Evolutionary conservation across 2,888 invertebrate species (phyloP).

Genomic region (Lasioglossum villosulum): DNA sequence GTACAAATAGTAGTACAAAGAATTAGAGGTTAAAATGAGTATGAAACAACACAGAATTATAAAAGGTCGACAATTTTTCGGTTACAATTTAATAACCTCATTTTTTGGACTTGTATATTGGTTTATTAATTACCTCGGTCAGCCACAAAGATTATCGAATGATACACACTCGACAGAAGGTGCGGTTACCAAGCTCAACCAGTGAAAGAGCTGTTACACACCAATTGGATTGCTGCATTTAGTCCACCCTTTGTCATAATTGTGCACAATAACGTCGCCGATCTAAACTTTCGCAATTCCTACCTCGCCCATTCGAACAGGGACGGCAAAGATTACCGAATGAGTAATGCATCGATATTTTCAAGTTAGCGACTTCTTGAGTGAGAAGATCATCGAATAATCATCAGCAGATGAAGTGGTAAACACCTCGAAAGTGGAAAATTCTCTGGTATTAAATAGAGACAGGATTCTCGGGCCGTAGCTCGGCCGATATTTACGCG

Average conservation of each 20-base stretch:
- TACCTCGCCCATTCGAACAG: background rate
- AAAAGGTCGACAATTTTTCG: too few species aligned
- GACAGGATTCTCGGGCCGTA: background rate
- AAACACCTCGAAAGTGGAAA: background rate
- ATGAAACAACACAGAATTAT: too few species aligned
- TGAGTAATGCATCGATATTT: background rate
- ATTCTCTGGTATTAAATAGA: background rate
- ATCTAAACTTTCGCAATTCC: background rate
- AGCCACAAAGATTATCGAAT: too few species aligned
- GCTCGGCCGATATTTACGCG: background rate
- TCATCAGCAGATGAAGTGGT: too few species aligned
- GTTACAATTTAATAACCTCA: background rate
- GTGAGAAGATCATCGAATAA: background rate
- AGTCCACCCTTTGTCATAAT: background rate
- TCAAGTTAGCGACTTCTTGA: background rate
- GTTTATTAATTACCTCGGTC: background rate
- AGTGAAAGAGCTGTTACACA: background rate
- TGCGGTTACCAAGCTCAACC: background rate
- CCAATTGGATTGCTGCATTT: background rate
- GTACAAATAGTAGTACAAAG: too few species aligned
- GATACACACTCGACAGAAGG: background rate
- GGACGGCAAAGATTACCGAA: background rate
- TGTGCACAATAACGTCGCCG: background rate
- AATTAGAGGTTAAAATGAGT: too few species aligned
- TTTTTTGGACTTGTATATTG: too few species aligned